Conservation (phyloP, 2,888 invertebrate species). For the Gymnoscelis rufifasciata region DNA sequence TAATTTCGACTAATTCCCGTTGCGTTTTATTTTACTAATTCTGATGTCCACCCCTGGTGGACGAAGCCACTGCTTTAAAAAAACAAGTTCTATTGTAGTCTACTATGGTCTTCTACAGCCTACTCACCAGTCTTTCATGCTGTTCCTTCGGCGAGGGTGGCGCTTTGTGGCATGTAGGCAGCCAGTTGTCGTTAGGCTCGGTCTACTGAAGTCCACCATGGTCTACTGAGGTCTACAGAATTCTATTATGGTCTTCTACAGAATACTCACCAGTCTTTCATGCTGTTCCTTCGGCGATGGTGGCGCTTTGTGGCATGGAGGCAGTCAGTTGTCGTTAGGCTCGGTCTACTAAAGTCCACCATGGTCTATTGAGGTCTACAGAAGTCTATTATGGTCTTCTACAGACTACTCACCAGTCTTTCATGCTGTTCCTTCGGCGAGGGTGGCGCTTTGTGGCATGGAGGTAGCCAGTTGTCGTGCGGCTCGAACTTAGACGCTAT, state of each 20-base stretch:
- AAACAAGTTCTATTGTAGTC: too few species aligned
- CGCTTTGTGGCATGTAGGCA: slow-evolving; percentile 96
- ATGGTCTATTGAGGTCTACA: neutral
- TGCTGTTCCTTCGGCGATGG: slow-evolving; percentile 45
- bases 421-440: slow-evolving; percentile 41
- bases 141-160: slow-evolving; percentile 72
- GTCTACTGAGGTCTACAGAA: too few species aligned
- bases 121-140: slow-evolving; percentile 6
- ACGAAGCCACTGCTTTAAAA: too few species aligned
- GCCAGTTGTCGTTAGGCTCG: slow-evolving; percentile 99
- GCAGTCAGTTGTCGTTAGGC: slow-evolving; percentile 99
- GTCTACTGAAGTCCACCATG: too few species aligned
- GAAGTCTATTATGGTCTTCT: neutral
- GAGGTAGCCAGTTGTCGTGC: slow-evolving; percentile 99
- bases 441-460: slow-evolving; percentile 92
- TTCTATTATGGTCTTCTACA: neutral
- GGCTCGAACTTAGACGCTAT: slow-evolving; percentile 99
- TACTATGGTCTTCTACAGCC: neutral
- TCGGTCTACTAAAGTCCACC: too few species aligned
- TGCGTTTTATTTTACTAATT: too few species aligned
- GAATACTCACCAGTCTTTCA: slow-evolving; percentile 4
- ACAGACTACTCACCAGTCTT: slow-evolving; percentile 1
- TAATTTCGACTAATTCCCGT: too few species aligned
- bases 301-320: slow-evolving; percentile 96
- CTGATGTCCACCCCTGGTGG: too few species aligned